phyloP scores from a whole-genome alignment of 2,797 vertebrate genomes.

The Psittacula echo region DNA sequence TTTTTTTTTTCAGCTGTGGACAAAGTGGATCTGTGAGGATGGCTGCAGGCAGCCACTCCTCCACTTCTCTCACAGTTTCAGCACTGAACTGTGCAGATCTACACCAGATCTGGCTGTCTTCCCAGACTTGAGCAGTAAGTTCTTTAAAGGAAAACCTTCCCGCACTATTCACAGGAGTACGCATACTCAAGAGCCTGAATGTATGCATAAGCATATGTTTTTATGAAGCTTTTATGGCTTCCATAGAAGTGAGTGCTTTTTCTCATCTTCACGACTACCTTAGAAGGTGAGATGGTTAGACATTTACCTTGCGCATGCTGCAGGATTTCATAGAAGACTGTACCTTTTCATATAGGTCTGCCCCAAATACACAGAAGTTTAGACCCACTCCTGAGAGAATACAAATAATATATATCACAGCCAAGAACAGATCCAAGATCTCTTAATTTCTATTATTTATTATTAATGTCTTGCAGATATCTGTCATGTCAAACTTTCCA shows the following conservation, averaged over 20 bases:
- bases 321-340: neutral
- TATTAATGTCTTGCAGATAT: slow-evolving; percentile 61
- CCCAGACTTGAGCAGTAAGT: neutral
- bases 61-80: neutral
- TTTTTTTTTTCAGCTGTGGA: neutral
- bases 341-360: neutral
- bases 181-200: neutral
- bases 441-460: slow-evolving; percentile 45
- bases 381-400: neutral
- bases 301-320: neutral
- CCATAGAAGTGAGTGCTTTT: neutral
- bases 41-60: neutral
- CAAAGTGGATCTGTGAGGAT: neutral
- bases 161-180: neutral
- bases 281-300: neutral
- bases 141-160: neutral
- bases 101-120: neutral
- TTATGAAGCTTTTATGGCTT: neutral
- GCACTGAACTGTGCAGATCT: neutral
- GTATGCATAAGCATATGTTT: neutral
- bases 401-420: slow-evolving; percentile 20
- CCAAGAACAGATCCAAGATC: slow-evolving; percentile 22
- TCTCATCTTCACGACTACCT: neutral
- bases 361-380: neutral
- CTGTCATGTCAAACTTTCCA: slow-evolving; percentile 67